A percentile compares a stretch with the other conserved stretches of the same genome.
These are phyloP conservation scores for Ochlodes sylvanus DNA, from an alignment of 2,888 invertebrate genomes.

Conservation along the genomic window DNA sequence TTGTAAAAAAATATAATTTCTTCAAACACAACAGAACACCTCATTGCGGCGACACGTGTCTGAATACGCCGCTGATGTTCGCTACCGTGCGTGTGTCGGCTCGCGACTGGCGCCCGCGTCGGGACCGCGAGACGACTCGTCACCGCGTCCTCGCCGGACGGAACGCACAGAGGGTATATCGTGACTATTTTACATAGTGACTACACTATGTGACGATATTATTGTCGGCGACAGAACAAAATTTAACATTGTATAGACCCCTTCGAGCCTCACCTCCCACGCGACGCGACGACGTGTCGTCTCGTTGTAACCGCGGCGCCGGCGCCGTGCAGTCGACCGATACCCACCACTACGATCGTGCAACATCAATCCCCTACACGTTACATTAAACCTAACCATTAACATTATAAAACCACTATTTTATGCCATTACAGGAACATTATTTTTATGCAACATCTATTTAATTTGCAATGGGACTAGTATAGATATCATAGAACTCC, in stretches of 20 bases:
- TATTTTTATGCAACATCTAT: slow-evolving; percentile 76
- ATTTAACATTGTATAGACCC: too few relatives aligned
- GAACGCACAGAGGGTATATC: too few relatives aligned
- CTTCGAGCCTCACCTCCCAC: too few relatives aligned
- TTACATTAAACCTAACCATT: slow-evolving; percentile 70
- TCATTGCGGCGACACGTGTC: slow-evolving; percentile 40
- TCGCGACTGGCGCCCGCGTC: background rate
- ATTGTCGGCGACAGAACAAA: too few relatives aligned
- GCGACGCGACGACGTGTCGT: background rate
- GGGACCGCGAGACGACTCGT: background rate
- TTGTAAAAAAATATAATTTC: slow-evolving; percentile 80
- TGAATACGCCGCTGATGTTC: slow-evolving; percentile 40
- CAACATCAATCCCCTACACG: slow-evolving; percentile 52
- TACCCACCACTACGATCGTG: slow-evolving; percentile 23
- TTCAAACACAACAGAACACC: slow-evolving; percentile 61
- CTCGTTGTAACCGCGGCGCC: slow-evolving; percentile 13
- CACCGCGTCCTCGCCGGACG: too few relatives aligned
- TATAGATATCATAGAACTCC: slow-evolving; percentile 67
- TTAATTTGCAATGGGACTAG: slow-evolving; percentile 83
- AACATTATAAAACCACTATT: slow-evolving; percentile 74
- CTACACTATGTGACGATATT: too few relatives aligned
- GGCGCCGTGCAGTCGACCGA: slow-evolving; percentile 21
- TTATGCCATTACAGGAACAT: slow-evolving; percentile 83
- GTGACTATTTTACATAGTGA: too few relatives aligned
- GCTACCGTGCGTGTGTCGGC: slow-evolving; percentile 33